Conservation (phyloP, 2,888 invertebrate genomes). For the Buathra laborator region DNA sequence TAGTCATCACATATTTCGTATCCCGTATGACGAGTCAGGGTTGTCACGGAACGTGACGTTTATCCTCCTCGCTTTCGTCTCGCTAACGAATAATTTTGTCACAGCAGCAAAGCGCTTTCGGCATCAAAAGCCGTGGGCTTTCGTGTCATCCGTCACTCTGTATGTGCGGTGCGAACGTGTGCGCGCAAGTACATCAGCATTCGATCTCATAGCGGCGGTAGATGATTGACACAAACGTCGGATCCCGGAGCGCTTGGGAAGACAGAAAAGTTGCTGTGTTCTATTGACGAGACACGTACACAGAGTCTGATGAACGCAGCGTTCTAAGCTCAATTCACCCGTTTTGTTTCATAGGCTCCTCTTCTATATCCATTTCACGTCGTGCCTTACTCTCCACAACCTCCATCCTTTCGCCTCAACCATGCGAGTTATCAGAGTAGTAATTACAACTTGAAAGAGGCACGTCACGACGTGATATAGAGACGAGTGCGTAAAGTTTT, state of each 20-base stretch:
- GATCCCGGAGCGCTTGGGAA: neutral
- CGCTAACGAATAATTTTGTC: conserved; percentile 32
- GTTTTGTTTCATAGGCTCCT: neutral
- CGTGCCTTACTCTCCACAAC: neutral
- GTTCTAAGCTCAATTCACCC: neutral
- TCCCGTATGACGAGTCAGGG: neutral
- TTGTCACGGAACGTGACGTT: neutral
- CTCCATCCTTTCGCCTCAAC: neutral
- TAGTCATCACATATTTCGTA: neutral
- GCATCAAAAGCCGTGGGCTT: conserved; percentile 11
- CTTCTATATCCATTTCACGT: conserved; percentile 2
- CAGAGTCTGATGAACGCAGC: neutral
- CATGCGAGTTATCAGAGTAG: conserved; percentile 27
- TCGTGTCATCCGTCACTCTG: conserved; percentile 30
- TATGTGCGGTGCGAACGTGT: conserved; percentile 1
- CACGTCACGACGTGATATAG: neutral
- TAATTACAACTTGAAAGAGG: conserved; percentile 47
- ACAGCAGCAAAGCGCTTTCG: conserved; percentile 13
- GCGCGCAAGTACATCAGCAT: conserved; percentile 3
- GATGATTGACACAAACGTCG: conserved; percentile 53
- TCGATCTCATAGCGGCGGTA: conserved; percentile 30
- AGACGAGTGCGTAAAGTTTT: conserved; percentile 5
- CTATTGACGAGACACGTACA: conserved; percentile 26
- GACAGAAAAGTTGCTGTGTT: conserved; percentile 38
- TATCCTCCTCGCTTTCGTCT: conserved; percentile 4